Evolutionary conservation across 1,140 invertebrate genomes (phyloP).

Genomic region (Cydia amplana): DNA sequence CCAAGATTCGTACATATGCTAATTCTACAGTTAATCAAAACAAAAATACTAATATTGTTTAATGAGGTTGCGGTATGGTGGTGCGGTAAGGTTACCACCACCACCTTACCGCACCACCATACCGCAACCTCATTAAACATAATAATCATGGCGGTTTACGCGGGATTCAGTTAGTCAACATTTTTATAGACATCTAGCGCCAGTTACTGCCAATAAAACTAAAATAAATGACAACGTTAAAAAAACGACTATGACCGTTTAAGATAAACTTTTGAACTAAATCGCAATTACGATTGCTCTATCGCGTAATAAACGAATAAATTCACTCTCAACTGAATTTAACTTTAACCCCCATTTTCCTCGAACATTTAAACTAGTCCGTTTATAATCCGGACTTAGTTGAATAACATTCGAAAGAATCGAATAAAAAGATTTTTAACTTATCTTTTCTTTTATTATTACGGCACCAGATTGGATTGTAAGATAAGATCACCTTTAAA

Average conservation of each 20-base stretch:
- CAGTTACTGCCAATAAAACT: too few species aligned
- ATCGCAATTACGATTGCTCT: neutral
- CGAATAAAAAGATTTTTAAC: neutral
- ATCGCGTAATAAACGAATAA: neutral
- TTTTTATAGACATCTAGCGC: too few species aligned
- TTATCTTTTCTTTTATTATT: slow-evolving; percentile 8
- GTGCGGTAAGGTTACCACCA: too few species aligned
- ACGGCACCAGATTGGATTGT: neutral
- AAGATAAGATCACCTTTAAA: slow-evolving; percentile 23
- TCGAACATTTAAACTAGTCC: neutral
- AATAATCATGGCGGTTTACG: too few species aligned
- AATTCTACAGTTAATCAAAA: neutral
- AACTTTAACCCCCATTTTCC: neutral
- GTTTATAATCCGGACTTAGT: neutral
- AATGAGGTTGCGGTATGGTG: neutral
- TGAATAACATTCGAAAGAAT: neutral
- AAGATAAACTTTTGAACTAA: neutral
- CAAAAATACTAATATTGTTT: too few species aligned
- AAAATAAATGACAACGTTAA: neutral
- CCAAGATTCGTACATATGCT: neutral
- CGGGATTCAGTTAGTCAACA: too few species aligned
- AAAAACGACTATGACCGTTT: neutral
- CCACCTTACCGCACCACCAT: too few species aligned
- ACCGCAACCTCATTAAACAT: too few species aligned
- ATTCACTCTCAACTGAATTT: neutral